Evolutionary conservation across 2,113 vertebrate species (phyloP).

Genomic region (Willisornis vidua): DNA sequence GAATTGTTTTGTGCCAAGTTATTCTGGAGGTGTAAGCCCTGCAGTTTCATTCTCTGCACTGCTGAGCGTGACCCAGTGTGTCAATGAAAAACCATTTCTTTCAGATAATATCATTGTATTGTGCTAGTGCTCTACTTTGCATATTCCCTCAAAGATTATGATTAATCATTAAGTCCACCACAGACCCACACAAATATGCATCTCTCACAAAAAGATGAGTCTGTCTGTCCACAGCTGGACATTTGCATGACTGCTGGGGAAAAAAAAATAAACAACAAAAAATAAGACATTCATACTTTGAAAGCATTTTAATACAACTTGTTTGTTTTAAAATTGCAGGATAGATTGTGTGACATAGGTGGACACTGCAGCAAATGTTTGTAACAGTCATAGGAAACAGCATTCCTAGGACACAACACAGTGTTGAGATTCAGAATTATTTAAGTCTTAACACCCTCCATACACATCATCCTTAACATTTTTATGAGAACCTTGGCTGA

Average conservation of each 20-base stretch:
- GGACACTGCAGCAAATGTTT: not conserved
- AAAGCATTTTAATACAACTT: not conserved
- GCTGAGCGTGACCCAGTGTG: not conserved
- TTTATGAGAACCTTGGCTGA: slow-evolving; percentile 3
- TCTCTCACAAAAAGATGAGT: not conserved
- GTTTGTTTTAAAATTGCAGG: not conserved
- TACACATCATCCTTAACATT: slow-evolving; percentile 4
- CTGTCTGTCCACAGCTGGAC: not conserved
- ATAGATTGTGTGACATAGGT: not conserved
- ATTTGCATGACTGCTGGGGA: not conserved
- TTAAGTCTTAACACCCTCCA: not conserved
- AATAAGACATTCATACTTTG: not conserved
- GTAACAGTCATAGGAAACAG: not conserved
- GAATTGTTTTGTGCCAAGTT: not conserved
- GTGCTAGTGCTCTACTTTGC: not conserved
- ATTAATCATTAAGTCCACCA: not conserved
- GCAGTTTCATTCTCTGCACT: not conserved
- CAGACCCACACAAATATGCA: not conserved
- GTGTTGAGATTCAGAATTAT: not conserved
- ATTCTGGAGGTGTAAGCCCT: not conserved
- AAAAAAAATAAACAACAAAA: not conserved
- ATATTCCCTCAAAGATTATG: not conserved
- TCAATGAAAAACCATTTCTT: not conserved
- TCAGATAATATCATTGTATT: not conserved
- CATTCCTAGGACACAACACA: not conserved